phyloP scores from a whole-genome alignment of 1,140 invertebrate genomes.

The Penaeus vannamei region DNA sequence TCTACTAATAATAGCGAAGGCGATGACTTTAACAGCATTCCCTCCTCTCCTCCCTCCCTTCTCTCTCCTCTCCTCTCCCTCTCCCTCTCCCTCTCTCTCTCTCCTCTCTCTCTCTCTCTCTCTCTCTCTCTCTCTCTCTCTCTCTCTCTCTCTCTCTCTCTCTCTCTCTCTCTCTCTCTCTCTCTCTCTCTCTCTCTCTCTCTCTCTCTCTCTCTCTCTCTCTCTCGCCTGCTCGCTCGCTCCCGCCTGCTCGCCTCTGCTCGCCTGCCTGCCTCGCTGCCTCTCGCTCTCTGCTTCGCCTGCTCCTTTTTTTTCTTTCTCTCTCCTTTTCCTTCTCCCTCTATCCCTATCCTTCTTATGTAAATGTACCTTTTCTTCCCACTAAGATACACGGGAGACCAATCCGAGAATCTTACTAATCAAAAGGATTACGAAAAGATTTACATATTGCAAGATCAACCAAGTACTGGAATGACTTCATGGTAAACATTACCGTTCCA shows the following conservation, averaged over 20 bases:
- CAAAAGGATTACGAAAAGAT: too few relatives aligned
- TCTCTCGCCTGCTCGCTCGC: neutral
- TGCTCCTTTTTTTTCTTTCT: neutral
- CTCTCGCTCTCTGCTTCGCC: neutral
- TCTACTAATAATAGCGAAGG: too few relatives aligned
- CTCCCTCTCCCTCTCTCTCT: slow-evolving; percentile 28
- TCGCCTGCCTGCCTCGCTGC: neutral
- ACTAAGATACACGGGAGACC: too few relatives aligned
- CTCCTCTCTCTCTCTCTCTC: slow-evolving; percentile 18
- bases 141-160: slow-evolving; percentile 29
- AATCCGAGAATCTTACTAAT: too few relatives aligned
- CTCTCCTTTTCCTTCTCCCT: neutral
- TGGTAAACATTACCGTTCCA: too few relatives aligned
- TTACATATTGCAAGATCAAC: too few relatives aligned
- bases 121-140: slow-evolving; percentile 9
- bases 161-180: slow-evolving; percentile 28
- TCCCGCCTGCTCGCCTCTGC: neutral
- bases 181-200: neutral
- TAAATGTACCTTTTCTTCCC: too few relatives aligned
- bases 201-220: neutral
- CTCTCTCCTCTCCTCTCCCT: too few relatives aligned
- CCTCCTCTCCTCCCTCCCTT: too few relatives aligned
- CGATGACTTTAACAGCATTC: too few relatives aligned
- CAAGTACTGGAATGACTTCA: too few relatives aligned
- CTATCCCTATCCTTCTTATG: neutral